Base-by-base conservation (phyloP, 1,140 invertebrate species). In the Sesamia nonagrioides region DNA sequence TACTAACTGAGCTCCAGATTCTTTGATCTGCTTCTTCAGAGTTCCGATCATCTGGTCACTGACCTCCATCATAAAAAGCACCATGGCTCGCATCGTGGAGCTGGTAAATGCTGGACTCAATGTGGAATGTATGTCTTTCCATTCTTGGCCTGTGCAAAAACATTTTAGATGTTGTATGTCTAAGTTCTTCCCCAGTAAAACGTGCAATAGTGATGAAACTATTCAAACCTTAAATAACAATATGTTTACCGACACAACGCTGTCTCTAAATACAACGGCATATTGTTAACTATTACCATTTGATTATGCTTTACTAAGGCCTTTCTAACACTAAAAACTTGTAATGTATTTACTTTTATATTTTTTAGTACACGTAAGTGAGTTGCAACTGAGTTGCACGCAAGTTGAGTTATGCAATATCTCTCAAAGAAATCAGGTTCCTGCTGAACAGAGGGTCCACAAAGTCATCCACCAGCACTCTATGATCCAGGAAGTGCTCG, bases 401-500 rank as follows among this genome's bases (percentile, higher is more conserved):
- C n/a, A n/a, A n/a, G n/a, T n/a, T n/a, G n/a, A n/a, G n/a, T n/a
- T n/a, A n/a, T 27, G 27, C 27, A 1, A 27, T 82, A 94, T 95
- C 96, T 86, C 89, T 93, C 66, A 96, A 89, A 0, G 92, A 82
- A 56, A 95, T 95, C 4, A 96, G 74, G 84, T 94, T 95, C 17
- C 94, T 93, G 9, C 89, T 92, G 40, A 96, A 88, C 1, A 0
- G 96, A 72, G 0, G 95, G 95, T 80, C 96, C 96, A 9, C 69
- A 80, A 5, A 89, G 86, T 6, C 87, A 3, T 27, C 84, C 0
- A 95, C 76, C 17, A 95, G 86, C 0, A 76, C 58, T 0, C 88
- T 78, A 77, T 96, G 95, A 81, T 97, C 95, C 0, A 93, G 84
- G 76, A 97, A 97, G 82, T 96, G 80, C 4, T 97, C 95, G 73